Evolutionary conservation across 1,140 invertebrate species (phyloP).

Genomic region (Thalassaphorura encarpata): DNA sequence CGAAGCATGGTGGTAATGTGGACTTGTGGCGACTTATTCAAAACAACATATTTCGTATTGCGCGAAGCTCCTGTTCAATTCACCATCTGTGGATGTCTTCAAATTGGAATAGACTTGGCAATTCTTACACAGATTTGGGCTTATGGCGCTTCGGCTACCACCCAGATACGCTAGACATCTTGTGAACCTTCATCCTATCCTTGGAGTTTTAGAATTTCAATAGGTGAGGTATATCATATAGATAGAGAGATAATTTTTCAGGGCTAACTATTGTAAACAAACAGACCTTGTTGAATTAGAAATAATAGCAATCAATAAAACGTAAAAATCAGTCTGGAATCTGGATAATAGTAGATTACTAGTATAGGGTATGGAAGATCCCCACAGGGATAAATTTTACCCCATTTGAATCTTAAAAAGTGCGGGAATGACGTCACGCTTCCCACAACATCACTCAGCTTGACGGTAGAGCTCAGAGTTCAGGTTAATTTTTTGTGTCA

Average conservation of each 20-base stretch:
- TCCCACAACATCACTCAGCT: too few species aligned
- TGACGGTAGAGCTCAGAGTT: too few species aligned
- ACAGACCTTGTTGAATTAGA: not conserved
- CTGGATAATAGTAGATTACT: too few species aligned
- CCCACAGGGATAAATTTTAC: too few species aligned
- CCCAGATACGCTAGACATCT: not conserved
- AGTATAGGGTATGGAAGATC: too few species aligned
- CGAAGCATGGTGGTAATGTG: slow-evolving; percentile 66
- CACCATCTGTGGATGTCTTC: slow-evolving; percentile 85
- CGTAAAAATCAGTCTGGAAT: not conserved
- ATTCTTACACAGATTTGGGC: slow-evolving; percentile 68
- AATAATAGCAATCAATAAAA: not conserved
- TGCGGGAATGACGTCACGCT: too few species aligned
- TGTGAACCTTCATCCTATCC: not conserved
- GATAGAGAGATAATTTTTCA: not conserved
- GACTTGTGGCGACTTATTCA: slow-evolving; percentile 90
- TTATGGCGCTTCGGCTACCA: slow-evolving; percentile 35
- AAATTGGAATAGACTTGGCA: slow-evolving; percentile 73
- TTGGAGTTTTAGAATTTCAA: not conserved
- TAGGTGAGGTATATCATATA: not conserved
- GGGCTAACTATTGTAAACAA: not conserved
- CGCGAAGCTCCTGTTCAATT: slow-evolving; percentile 87
- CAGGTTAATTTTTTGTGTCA: too few species aligned
- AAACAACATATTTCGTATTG: slow-evolving; percentile 90
- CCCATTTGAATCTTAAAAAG: too few species aligned